Base-by-base conservation (phyloP, 1,140 invertebrate genomes). In the Solen grandis region DNA sequence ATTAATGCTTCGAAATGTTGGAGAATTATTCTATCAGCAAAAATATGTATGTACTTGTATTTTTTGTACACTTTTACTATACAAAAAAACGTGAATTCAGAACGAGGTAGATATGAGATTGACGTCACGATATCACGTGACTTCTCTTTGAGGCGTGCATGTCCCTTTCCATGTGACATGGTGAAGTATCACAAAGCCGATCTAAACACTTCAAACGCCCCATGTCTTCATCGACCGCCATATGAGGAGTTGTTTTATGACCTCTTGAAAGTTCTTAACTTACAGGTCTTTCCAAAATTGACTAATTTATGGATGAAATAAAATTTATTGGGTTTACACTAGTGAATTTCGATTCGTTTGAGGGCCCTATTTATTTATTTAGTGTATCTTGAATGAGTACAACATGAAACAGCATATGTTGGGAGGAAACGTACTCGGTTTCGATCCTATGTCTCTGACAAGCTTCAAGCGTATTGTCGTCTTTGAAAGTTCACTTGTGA, bases 251-350 rank as follows among this genome's bases (percentile, higher is more conserved):
- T 33, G 19, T 31, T 74, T 74, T 74, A 74, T 74, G 33, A 57
- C 57, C 70, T 74, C 70, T 74, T 46, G 19, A 74, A 38, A 1
- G 54, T 16, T 1, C 57, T 16, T 50, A 41, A 74, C 70, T 60
- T 74, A 60, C 35, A 62, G 70, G 35, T 62, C 55, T 29, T 27
- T 60, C 35, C 35, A n/a, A 62, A 74, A 74, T 55, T 74, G 70
- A 74, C 70, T 60, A 74, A 74, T 74, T 74, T 74, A 74, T 74
- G 33, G 68, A 50, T 22, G 68, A 38, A 33, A 74, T 74, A 74
- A 74, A 60, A 74, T 74, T 73, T 74, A 74, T 74, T 38, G 55
- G 16, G 55, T 74, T 60, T 74, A 50, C 57, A 59, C 54, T 60
- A 74, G 68, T 54, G n/a, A 70, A 70, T 36, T 70, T 70, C 52